These are phyloP conservation scores for Aratinga solstitialis DNA, from an alignment of 2,797 vertebrate species.

Conservation along the genomic window DNA sequence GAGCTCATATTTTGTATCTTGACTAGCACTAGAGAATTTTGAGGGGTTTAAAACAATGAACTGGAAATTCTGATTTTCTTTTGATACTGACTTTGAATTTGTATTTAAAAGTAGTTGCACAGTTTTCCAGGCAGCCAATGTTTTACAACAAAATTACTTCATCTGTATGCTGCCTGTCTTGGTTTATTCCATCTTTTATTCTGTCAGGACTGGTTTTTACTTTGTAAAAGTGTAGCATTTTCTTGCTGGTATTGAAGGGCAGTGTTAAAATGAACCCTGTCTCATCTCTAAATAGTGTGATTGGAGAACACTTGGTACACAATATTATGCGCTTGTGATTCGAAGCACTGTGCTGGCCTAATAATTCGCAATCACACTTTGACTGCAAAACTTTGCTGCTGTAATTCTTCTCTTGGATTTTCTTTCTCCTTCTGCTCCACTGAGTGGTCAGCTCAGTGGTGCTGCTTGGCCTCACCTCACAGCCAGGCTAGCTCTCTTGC, in stretches of 20 bases:
- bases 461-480: background rate
- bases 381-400: background rate
- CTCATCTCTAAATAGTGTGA: background rate
- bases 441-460: fast-evolving
- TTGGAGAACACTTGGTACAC: background rate
- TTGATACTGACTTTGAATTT: background rate
- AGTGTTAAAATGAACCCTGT: background rate
- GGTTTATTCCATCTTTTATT: background rate
- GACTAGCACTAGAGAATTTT: background rate
- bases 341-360: background rate
- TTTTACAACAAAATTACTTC: background rate
- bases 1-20: background rate
- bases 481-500: background rate
- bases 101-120: background rate
- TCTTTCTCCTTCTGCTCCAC: background rate
- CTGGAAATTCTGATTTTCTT: background rate
- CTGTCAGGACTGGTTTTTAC: background rate
- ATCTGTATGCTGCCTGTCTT: background rate
- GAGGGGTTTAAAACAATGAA: background rate
- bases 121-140: background rate
- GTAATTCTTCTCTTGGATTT: background rate
- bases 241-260: background rate
- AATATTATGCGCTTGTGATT: background rate
- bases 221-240: background rate
- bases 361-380: background rate